phyloP scores from a whole-genome alignment of 2,888 invertebrate species.

The Apamea sordens region DNA sequence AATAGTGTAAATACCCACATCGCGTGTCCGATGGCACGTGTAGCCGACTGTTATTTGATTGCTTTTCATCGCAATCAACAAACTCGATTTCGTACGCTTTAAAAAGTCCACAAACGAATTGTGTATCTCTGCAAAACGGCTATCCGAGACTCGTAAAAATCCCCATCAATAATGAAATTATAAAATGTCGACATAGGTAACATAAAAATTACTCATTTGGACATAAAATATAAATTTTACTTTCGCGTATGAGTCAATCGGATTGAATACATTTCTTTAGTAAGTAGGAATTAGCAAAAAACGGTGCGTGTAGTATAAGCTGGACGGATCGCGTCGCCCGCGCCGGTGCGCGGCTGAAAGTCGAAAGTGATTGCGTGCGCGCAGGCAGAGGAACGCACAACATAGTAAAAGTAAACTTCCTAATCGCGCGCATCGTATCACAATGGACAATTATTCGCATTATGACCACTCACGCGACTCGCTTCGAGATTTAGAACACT shows the following conservation, averaged over 20 bases:
- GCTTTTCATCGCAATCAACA: slow-evolving; percentile 73
- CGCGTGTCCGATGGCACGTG: slow-evolving; percentile 36
- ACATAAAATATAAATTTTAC: slow-evolving; percentile 65
- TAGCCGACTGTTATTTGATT: slow-evolving; percentile 61
- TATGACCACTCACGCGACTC: slow-evolving; percentile 72
- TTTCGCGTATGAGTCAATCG: slow-evolving; percentile 65
- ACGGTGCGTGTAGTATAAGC: slow-evolving; percentile 59
- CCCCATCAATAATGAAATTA: slow-evolving; percentile 10
- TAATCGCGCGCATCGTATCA: slow-evolving; percentile 78
- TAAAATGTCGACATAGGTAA: slow-evolving; percentile 33
- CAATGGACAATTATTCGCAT: slow-evolving; percentile 74
- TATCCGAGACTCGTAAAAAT: slow-evolving; percentile 42
- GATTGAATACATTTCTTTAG: slow-evolving; percentile 68
- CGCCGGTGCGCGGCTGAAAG: slow-evolving; percentile 78
- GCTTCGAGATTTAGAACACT: slow-evolving; percentile 74
- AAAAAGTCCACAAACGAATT: slow-evolving; percentile 56
- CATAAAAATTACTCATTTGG: slow-evolving; percentile 47
- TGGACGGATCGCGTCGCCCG: slow-evolving; percentile 48
- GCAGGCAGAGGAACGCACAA: slow-evolving; percentile 75
- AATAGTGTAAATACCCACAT: slow-evolving; percentile 25
- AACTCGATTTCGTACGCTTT: slow-evolving; percentile 71
- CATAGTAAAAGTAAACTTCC: slow-evolving; percentile 88
- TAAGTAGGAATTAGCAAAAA: slow-evolving; percentile 64
- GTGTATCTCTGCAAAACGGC: slow-evolving; percentile 30
- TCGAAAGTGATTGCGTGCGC: slow-evolving; percentile 88